These are phyloP conservation scores for Caenorhabditis macrosperma DNA, from an alignment of 2,888 invertebrate species.

Conservation along the genomic window DNA sequence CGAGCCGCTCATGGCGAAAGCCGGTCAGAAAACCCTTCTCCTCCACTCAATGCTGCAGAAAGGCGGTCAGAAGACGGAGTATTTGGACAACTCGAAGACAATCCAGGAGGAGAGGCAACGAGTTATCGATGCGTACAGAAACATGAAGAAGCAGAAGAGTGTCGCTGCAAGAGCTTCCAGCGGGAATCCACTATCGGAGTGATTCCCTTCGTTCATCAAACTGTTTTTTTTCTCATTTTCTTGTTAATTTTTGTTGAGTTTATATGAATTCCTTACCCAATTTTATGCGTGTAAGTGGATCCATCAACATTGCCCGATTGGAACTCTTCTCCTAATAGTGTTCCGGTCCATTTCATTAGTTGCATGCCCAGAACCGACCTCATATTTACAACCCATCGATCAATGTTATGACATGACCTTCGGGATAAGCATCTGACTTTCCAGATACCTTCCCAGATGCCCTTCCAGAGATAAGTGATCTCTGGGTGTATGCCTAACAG, in stretches of 20 bases:
- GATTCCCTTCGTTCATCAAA: not conserved
- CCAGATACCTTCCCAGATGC: no score
- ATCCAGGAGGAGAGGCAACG: slow-evolving; percentile 66
- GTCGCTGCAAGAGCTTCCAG: slow-evolving; percentile 2
- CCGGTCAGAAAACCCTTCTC: slow-evolving; percentile 71
- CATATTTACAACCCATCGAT: no score
- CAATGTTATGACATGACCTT: no score
- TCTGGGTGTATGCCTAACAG: no score
- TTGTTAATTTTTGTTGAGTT: slow-evolving; percentile 33
- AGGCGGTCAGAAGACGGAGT: slow-evolving; percentile 46
- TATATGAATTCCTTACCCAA: not conserved
- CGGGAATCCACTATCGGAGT: slow-evolving; percentile 1
- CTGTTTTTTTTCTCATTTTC: slow-evolving; percentile 19
- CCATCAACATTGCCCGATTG: not conserved
- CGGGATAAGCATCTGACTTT: no score
- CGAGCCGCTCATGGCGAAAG: slow-evolving; percentile 69
- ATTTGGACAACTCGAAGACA: slow-evolving; percentile 44
- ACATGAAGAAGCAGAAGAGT: slow-evolving; percentile 66
- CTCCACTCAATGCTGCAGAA: slow-evolving; percentile 69
- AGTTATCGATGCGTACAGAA: slow-evolving; percentile 72
- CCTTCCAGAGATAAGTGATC: no score
- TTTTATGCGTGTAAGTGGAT: not conserved
- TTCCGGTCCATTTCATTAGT: no score
- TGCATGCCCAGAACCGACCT: no score
- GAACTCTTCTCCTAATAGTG: no score